Conservation (phyloP, 2,888 invertebrate species). For the Conus canariensis region DNA sequence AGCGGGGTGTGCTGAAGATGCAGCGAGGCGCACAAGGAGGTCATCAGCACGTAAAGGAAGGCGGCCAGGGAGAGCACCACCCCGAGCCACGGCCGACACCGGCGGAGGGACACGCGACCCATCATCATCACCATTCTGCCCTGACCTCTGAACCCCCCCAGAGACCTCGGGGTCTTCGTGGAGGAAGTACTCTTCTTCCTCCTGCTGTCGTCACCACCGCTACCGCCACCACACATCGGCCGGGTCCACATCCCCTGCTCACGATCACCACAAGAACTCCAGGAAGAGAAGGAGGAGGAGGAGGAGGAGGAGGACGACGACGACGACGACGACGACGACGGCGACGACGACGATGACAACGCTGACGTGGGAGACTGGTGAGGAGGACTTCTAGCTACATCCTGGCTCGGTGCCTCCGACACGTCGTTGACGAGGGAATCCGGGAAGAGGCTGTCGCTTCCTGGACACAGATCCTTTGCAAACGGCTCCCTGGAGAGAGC, state of each 20-base stretch:
- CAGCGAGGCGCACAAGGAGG: slow-evolving; percentile 55
- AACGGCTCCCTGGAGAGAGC: too few species aligned
- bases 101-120: slow-evolving; percentile 41
- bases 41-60: slow-evolving; percentile 57
- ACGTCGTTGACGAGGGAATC: too few species aligned
- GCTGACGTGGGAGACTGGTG: not conserved
- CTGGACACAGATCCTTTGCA: too few species aligned
- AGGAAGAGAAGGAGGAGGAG: slow-evolving; percentile 16
- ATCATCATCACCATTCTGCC: not conserved
- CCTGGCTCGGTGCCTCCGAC: too few species aligned
- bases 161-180: not conserved
- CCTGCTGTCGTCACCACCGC: not conserved
- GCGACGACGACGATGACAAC: not conserved
- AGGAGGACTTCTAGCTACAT: too few species aligned
- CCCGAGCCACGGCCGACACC: slow-evolving; percentile 57
- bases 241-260: not conserved
- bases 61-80: slow-evolving; percentile 49
- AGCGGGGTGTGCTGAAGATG: slow-evolving; percentile 51
- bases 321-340: slow-evolving; percentile 30
- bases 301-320: slow-evolving; percentile 40
- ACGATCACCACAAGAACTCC: not conserved
- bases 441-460: too few species aligned
- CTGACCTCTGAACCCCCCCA: not conserved
- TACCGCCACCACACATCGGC: not conserved
- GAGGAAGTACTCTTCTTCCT: not conserved